Evolutionary conservation across 2,797 vertebrate genomes (phyloP), one percentile per base, ranked within the genome.

Genomic region (Diplodus sargus): DNA sequence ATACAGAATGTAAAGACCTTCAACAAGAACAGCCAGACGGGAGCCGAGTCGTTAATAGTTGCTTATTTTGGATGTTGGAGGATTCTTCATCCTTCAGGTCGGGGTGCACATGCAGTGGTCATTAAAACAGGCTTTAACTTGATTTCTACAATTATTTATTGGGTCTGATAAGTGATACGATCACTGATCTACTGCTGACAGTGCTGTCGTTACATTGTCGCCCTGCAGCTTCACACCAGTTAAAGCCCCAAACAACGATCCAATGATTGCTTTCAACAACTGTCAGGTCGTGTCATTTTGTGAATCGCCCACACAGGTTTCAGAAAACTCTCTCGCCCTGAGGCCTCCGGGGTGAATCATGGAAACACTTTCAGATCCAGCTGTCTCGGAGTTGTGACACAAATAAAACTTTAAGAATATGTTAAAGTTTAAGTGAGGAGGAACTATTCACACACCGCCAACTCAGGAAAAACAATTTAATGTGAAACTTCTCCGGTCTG

Each of bases 141-240:
- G 4, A 51, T 16, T 45, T 45, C 16, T 47, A 1, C 2, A 16
- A 13, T 28, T 20, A n/a, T 39, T 56, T 5, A 28, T 54, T 4
- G 2, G 25, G n/a, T 30, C 25, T 79, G 30, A 57, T 18, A 5
- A 39, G 45, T 48, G 4, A 53, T 17, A 28, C 15, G 3, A 17
- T 54, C 62, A 45, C 47, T 61, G 25, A 45, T 54, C 39, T 16
- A 34, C 4, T 20, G 0, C 57, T 53, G 15, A 18, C 12, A 4
- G 20, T 4, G 25, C 28, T 12, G 57, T 48, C 47, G 18, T 28
- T 16, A 39, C 57, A 17, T 47, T 9, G 61, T n/a, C 23, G n/a
- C 4, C 30, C 49, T 3, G 8, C 20, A 43, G 63, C 52, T 68
- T 76, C 58, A 69, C 22, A 70, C 25, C 39, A 76, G 71, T 75